Conservation (phyloP, 2,797 vertebrate species). For the Carcharodon carcharias region DNA sequence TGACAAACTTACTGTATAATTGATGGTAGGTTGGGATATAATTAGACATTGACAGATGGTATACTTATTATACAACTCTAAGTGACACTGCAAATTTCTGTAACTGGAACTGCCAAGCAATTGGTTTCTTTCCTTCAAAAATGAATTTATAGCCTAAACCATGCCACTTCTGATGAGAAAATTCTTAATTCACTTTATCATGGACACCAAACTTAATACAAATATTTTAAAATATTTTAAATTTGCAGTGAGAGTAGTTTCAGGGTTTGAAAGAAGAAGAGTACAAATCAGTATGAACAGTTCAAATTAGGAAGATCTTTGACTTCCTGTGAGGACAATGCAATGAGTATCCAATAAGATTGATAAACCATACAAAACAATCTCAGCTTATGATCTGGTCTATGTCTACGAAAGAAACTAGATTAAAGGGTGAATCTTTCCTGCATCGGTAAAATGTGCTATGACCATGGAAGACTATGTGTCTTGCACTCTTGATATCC, state of each 20-base stretch:
- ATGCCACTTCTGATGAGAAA: not conserved
- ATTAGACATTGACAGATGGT: constrained; percentile 36
- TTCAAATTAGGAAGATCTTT: not conserved
- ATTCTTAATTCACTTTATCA: not conserved
- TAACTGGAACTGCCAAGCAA: not conserved
- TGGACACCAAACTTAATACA: not conserved
- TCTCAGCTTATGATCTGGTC: not conserved
- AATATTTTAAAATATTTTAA: not conserved
- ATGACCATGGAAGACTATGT: too few relatives aligned
- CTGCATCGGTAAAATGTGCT: not conserved
- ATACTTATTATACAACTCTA: not conserved
- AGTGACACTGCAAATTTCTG: not conserved
- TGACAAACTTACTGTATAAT: not conserved
- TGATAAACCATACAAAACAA: not conserved
- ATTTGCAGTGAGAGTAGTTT: not conserved
- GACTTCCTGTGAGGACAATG: not conserved
- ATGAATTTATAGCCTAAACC: not conserved
- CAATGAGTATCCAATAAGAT: not conserved
- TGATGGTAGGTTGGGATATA: constrained; percentile 10
- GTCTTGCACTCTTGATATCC: not conserved
- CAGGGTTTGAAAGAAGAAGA: not conserved
- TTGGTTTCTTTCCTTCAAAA: constrained; percentile 9
- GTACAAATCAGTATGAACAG: not conserved
- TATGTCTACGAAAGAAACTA: not conserved
- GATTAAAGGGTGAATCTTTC: not conserved